Evolutionary conservation across 1,140 invertebrate genomes (phyloP).

Genomic region (Drosophila pachea): DNA sequence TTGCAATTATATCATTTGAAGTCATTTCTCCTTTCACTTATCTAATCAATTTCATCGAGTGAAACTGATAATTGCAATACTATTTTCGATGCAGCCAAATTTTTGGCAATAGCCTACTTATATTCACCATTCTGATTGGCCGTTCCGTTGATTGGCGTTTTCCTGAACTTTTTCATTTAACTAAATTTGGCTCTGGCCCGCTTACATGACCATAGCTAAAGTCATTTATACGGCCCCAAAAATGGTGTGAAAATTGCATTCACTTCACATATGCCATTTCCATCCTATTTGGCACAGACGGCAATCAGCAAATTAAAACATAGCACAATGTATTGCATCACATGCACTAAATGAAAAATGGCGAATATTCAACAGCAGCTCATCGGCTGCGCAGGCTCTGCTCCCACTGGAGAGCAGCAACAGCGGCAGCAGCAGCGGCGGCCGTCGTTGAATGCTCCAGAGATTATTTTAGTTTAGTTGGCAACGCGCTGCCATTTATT

Average conservation of each 20-base stretch:
- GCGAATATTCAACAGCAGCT: conserved; percentile 23
- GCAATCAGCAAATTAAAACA: conserved; percentile 46
- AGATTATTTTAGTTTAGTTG: conserved; percentile 29
- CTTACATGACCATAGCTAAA: conserved; percentile 21
- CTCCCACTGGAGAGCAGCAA: background rate
- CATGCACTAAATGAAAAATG: conserved; percentile 31
- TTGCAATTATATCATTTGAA: no score
- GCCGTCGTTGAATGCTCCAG: conserved; percentile 23
- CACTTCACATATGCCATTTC: conserved; percentile 8
- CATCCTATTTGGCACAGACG: background rate
- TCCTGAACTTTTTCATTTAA: conserved; percentile 7
- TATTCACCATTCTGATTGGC: background rate
- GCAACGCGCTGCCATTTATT: conserved; percentile 26
- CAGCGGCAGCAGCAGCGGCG: background rate
- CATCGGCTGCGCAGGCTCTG: conserved; percentile 30
- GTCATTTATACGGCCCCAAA: conserved; percentile 26
- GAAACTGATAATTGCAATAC: no score
- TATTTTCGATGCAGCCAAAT: no score
- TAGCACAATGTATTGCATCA: conserved; percentile 25
- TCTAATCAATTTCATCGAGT: no score
- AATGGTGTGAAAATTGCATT: conserved; percentile 26
- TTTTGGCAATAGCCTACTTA: no score
- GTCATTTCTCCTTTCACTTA: no score
- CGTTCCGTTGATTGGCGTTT: conserved; percentile 8
- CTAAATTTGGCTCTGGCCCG: conserved; percentile 6